phyloP scores from a whole-genome alignment of 1,140 invertebrate genomes.

The Caenorhabditis elegans region WBcel235 BX284604.4:11335001-11335500 shows the following conservation, averaged over 20 bases:
- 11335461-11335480: slow-evolving; percentile 45
- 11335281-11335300: slow-evolving; percentile 84
- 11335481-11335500: slow-evolving; percentile 57
- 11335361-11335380: slow-evolving; percentile 51
- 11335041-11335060: slow-evolving; percentile 76
- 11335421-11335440: slow-evolving; percentile 48
- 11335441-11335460: slow-evolving; percentile 44
- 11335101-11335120: slow-evolving; percentile 50
- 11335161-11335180: slow-evolving; percentile 67
- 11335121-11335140: slow-evolving; percentile 52
- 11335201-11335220: slow-evolving; percentile 91
- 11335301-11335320: slow-evolving; percentile 69
- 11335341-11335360: slow-evolving; percentile 45
- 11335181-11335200: slow-evolving; percentile 82
- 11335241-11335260: slow-evolving; percentile 79
- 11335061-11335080: slow-evolving; percentile 79
- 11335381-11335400: too few species aligned
- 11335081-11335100: slow-evolving; percentile 66
- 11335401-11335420: too few species aligned
- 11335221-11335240: slow-evolving; percentile 80
- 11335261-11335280: slow-evolving; percentile 85
- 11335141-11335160: slow-evolving; percentile 27
- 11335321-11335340: slow-evolving; percentile 51
- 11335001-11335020: slow-evolving; percentile 72
- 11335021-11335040: slow-evolving; percentile 85